Base-by-base conservation (phyloP, 2,888 invertebrate genomes). In the Selenia dentaria region DNA sequence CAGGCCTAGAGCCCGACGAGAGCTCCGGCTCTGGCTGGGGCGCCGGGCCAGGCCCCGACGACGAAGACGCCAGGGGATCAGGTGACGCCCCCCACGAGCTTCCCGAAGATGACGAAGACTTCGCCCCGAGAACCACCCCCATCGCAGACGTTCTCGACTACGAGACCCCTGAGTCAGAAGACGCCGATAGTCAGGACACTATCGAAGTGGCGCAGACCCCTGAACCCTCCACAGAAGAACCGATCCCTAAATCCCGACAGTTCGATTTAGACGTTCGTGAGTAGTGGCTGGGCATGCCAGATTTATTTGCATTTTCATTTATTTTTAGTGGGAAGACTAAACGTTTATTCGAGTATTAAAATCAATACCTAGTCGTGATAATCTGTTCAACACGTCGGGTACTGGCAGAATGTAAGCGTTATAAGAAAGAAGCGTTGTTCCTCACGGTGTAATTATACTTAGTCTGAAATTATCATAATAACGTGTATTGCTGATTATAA, bases 11-110 rank as follows among this genome's bases (percentile, higher is more conserved):
- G 76, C 79, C 94, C 82, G 96, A 96, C 86, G 96, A 96, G 91
- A 95, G 95, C 74, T 96, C 96, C 74, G 96, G 96, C 68, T 96
- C 96, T 79, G 96, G 96, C 58, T 94, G 93, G 90, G 96, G 89
- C 58, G 81, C 88, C 49, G 89, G 96, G 49, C 85, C 88, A 43
- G 88, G 96, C 59, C 94, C 95, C 55, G 95, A 95, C 91, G 96
- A 96, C 92, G 96, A 96, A 75, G 96, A 87, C 85, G 80, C 72
- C 56, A 80, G 83, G 57, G 88, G 87, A 63, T 82, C 84, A 85
- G 86, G 87, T 83, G 85, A 85, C 75, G 39, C 54, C 16, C 70
- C 71, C 51, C 58, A 55, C 59, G 73, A 73, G 50, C 72, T 69
- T 42, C 79, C 79, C 2, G 83, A 73, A 34, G 82, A 89, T 79